Percentiles rank a stretch among this genome's conserved stretches.
Evolutionary conservation across 2,113 vertebrate species (phyloP).

Genomic region (Tricholaema leucomelas): DNA sequence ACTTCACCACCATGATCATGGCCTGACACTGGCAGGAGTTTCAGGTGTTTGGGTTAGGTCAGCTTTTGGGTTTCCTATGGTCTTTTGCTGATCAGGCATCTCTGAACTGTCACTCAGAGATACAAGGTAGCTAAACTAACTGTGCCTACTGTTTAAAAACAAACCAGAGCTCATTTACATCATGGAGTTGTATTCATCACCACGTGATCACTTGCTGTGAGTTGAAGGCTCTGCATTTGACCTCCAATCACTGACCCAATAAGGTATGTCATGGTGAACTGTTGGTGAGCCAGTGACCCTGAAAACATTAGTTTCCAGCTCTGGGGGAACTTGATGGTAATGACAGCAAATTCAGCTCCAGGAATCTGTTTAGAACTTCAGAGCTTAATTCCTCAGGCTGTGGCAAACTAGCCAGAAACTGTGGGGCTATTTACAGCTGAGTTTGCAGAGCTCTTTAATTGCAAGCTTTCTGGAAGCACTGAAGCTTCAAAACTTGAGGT

Average conservation of each 20-base stretch:
- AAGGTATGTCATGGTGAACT: background rate
- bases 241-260: background rate
- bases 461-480: background rate
- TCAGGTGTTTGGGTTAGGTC: background rate
- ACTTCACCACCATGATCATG: accelerated
- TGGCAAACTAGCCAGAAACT: background rate
- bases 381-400: background rate
- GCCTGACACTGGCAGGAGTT: background rate
- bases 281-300: background rate
- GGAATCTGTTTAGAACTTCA: background rate
- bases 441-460: background rate
- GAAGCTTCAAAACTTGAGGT: background rate
- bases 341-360: background rate
- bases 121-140: background rate
- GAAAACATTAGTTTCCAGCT: background rate
- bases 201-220: background rate
- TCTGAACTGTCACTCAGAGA: background rate
- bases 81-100: background rate
- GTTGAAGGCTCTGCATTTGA: background rate
- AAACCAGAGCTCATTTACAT: background rate
- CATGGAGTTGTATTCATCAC: background rate
- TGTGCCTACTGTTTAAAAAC: background rate
- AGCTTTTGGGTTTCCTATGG: background rate
- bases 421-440: background rate
- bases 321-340: background rate